phyloP scores from a whole-genome alignment of 2,797 vertebrate genomes.

The Chaenodraco wilsoni region DNA sequence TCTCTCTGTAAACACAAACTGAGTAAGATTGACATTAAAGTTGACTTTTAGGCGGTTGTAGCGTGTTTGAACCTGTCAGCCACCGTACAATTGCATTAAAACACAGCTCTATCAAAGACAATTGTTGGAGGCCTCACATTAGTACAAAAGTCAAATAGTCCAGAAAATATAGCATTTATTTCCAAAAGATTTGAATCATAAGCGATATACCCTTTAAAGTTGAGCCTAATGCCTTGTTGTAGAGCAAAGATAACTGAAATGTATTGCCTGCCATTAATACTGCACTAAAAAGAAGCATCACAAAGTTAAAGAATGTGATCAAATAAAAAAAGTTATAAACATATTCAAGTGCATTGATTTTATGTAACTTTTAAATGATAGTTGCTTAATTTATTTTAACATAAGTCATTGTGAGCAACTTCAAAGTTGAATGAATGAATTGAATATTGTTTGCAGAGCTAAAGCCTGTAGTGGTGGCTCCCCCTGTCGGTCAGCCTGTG shows the following conservation, averaged over 20 bases:
- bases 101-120: neutral
- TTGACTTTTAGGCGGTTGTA: too few species aligned
- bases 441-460: neutral
- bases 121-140: neutral
- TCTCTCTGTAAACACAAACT: too few species aligned
- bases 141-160: too few species aligned
- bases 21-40: too few species aligned
- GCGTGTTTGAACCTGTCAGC: too few species aligned
- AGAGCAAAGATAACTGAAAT: neutral
- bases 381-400: too few species aligned
- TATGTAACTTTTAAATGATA: neutral
- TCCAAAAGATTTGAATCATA: fast-evolving
- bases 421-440: too few species aligned
- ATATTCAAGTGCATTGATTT: neutral
- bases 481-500: conserved; percentile 41
- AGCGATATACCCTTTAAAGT: neutral
- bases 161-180: neutral
- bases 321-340: neutral
- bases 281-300: neutral
- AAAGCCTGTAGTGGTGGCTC: conserved; percentile 7
- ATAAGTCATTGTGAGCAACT: too few species aligned
- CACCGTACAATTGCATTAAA: neutral
- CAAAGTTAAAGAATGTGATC: neutral
- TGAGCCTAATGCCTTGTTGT: neutral
- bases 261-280: neutral